phyloP scores from a whole-genome alignment of 2,888 invertebrate species.

The Drosophila cracens region DNA sequence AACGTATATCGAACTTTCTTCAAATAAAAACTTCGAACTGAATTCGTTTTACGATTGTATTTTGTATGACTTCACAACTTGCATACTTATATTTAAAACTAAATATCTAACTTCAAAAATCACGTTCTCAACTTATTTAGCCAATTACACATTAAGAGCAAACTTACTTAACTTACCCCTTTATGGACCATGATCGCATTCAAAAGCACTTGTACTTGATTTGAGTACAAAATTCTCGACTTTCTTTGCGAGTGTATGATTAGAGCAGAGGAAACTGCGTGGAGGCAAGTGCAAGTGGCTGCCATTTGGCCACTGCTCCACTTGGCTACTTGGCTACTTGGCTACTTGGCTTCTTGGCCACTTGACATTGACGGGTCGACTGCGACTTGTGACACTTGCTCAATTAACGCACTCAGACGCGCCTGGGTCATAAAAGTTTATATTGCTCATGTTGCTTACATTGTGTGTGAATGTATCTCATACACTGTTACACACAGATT shows the following conservation, averaged over 20 bases:
- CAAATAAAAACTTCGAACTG: background rate
- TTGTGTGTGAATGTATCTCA: slow-evolving; percentile 7
- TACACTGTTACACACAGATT: background rate
- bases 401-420: slow-evolving; percentile 26
- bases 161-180: background rate
- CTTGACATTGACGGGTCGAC: slow-evolving; percentile 53
- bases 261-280: slow-evolving; percentile 1
- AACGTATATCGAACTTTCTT: too few species aligned
- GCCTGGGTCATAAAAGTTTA: slow-evolving; percentile 45
- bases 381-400: slow-evolving; percentile 47
- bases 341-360: slow-evolving; percentile 32
- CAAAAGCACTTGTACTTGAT: background rate
- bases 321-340: slow-evolving; percentile 12
- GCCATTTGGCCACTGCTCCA: slow-evolving; percentile 35
- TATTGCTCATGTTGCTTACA: background rate
- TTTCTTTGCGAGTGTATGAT: background rate
- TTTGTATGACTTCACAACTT: background rate
- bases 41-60: background rate
- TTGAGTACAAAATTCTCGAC: background rate
- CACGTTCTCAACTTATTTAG: background rate
- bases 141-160: background rate
- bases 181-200: background rate
- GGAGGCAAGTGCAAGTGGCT: slow-evolving; percentile 42
- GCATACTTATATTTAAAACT: background rate
- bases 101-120: background rate